Base-by-base conservation (phyloP, 1,140 invertebrate genomes). In the Danaus plexippus region DNA sequence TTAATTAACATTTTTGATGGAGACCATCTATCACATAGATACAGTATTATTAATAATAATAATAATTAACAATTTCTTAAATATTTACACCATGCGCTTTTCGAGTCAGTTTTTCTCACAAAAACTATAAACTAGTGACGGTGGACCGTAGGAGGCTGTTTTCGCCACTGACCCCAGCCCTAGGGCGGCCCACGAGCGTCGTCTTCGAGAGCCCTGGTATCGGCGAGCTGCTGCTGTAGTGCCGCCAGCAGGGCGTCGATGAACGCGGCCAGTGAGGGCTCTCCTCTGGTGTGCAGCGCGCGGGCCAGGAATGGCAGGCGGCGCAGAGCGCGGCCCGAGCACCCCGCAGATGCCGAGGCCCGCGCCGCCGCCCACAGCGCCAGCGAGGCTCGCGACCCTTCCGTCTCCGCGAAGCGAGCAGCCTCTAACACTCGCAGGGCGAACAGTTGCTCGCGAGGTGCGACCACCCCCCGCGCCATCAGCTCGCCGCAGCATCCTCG, bases 221-320 rank as follows among this genome's bases (percentile, higher is more conserved):
- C 73, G 1, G 43, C 45, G 12, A 70, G 52, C 41, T 77, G 66
- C 15, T 60, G 57, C 1, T 48, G 54, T 12, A 81, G 56, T 1
- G 78, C 75, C 0, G 62, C 57, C 0, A 61, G 55, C 43, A 82
- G 53, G 5, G 73, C 77, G 9, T 67, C 71, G 12, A 78, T 61
- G 50, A 72, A 78, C 8, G 8, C 32, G 10, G 54, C 51, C 60
- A 75, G 64, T 9, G 56, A 43, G 7, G 59, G 56, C 11, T 50
- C 9, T 18, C 50, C 43, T n/a, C 45, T n/a, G 9, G 54, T 10
- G 11, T 73, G 66, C 42, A 91, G 78, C 13, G 92, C 92, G 66
- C 92, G 89, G 9, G 96, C 93, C 54, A 97, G 82, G 75, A 98
- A 95, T 7, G 96, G 96, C 62, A 98, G 88, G 84, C 97, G 97